Base-by-base conservation (phyloP, 2,113 vertebrate species). In the Hyperopisus bebe region DNA sequence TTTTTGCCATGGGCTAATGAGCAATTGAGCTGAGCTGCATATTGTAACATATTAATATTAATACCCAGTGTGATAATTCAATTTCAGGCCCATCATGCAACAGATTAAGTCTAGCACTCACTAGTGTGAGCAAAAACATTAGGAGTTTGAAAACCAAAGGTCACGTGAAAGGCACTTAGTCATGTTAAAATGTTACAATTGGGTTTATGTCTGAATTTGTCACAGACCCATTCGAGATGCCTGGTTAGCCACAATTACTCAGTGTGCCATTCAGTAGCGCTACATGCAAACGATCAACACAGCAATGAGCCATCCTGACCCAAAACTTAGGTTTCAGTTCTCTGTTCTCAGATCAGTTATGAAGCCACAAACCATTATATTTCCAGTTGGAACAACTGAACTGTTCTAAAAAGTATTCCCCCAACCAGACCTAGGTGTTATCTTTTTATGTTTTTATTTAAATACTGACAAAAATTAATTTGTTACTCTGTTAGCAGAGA, bases 121-220 rank as follows among this genome's bases (percentile, higher is more conserved):
- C 10, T 31, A 1, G 10, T 31, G 35, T 80, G 53, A 62, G 51
- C 1, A 24, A 42, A 44, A 62, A 58, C 17, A 15, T 24, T 0
- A 62, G 42, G 19, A 46, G 6, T 24, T 6, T 66, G 19, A 24
- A 39, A 55, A 55, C 74, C 35, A 88, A 53, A 53, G 48, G 58
- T 17, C 3, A 83, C 50, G 5, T 3, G 7, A 35, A 77, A 88
- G 39, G 46, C 24, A 35, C 74, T 27, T 85, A 62, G 31, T 46
- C 89, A 89, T 80, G 46, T 62, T 48, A 31, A 84, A 55, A 82
- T 55, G 74, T 24, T 39, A 58, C 11, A 21, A 53, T 31, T 39
- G n/a, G 7, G 50, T 58, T 80, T 55, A 55, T 86, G 9, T 53
- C 42, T 82, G 92, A 89, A 93, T 95, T 94, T 94, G 92, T 88